phyloP scores from a whole-genome alignment of 2,797 vertebrate species.

The Uromys caudimaculatus region DNA sequence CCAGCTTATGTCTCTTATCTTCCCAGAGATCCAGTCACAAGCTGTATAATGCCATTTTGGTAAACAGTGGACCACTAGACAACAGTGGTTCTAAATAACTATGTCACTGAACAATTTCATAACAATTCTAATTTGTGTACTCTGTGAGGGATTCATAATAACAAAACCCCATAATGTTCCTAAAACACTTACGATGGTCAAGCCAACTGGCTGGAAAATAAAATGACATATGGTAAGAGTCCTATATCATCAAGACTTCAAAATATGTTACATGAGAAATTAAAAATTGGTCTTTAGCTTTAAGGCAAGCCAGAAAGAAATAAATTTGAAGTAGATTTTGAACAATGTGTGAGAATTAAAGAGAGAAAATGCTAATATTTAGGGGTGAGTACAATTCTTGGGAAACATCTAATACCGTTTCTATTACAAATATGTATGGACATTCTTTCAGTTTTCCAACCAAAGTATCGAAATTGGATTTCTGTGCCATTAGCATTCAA shows the following conservation, averaged over 20 bases:
- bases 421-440: neutral
- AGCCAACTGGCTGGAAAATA: neutral
- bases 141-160: neutral
- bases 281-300: neutral
- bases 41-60: neutral
- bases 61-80: neutral
- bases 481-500: neutral
- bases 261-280: neutral
- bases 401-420: neutral
- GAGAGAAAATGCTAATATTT: neutral
- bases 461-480: neutral
- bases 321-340: conserved; percentile 24
- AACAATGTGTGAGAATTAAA: neutral
- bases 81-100: neutral
- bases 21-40: neutral
- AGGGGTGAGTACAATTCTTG: neutral
- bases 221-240: neutral
- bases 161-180: neutral
- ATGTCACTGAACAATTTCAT: neutral
- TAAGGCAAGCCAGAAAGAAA: neutral
- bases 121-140: neutral
- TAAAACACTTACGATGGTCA: neutral
- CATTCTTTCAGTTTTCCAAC: conserved; percentile 29
- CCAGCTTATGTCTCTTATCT: neutral
- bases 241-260: neutral